Percentiles rank a stretch among this genome's conserved stretches.
These are phyloP conservation scores for Thalassaphorura encarpata DNA, from an alignment of 1,140 invertebrate genomes.

Conservation along the genomic window DNA sequence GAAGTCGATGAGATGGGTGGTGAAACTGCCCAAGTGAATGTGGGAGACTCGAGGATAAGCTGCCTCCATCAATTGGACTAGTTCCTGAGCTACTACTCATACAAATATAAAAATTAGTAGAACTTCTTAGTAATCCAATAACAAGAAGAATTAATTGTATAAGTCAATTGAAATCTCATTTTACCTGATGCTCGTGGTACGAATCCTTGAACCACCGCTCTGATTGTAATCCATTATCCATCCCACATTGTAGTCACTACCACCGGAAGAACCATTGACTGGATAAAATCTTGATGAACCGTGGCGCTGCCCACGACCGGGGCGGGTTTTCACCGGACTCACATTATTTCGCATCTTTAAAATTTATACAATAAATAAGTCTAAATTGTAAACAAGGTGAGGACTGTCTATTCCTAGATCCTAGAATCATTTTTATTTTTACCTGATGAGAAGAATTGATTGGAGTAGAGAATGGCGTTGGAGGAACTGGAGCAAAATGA, in stretches of 20 bases:
- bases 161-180: not conserved
- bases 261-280: constrained; percentile 13
- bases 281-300: constrained; percentile 24
- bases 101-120: not conserved
- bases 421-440: no score
- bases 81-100: constrained; percentile 40
- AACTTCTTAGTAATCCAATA: not conserved
- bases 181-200: constrained; percentile 56
- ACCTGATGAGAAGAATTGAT: constrained; percentile 26
- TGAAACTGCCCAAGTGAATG: constrained; percentile 82
- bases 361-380: no score
- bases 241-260: constrained; percentile 78
- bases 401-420: no score
- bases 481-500: constrained; percentile 54
- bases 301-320: constrained; percentile 3
- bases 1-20: constrained; percentile 87
- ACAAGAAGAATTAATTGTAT: not conserved
- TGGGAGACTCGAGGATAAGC: constrained; percentile 42
- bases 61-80: constrained; percentile 41
- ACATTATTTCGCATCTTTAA: no score
- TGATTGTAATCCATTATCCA: constrained; percentile 83
- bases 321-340: constrained; percentile 20
- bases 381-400: no score
- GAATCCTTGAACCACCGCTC: constrained; percentile 55
- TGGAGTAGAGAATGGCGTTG: constrained; percentile 43